These are phyloP conservation scores for Protaetia brevitarsis DNA, from an alignment of 1,140 invertebrate genomes.

Conservation along the genomic window DNA sequence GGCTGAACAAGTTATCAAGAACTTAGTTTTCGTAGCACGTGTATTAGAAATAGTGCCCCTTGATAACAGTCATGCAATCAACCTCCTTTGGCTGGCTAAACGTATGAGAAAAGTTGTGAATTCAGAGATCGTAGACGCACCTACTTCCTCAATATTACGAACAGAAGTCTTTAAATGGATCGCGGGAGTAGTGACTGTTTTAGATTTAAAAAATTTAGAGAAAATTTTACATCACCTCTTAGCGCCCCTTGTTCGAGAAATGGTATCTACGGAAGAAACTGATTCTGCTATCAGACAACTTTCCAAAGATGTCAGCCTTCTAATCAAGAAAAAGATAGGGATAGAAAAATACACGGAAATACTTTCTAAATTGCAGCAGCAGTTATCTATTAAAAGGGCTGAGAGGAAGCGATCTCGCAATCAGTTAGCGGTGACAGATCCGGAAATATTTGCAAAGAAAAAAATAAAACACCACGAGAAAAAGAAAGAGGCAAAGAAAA, in stretches of 20 bases:
- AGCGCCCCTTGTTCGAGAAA: conserved; percentile 66
- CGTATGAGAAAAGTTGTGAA: conserved; percentile 68
- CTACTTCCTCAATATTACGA: conserved; percentile 57
- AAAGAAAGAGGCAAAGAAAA: conserved; percentile 72
- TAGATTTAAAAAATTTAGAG: conserved; percentile 55
- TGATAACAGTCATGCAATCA: conserved; percentile 46
- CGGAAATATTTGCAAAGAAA: conserved; percentile 71
- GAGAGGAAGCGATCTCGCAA: conserved; percentile 63
- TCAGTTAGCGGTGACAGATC: conserved; percentile 70
- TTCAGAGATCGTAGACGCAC: conserved; percentile 64
- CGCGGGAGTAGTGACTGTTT: conserved; percentile 60
- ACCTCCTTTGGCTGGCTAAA: conserved; percentile 66
- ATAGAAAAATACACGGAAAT: conserved; percentile 61
- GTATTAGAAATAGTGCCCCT: conserved; percentile 55
- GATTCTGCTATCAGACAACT: conserved; percentile 56
- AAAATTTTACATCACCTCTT: conserved; percentile 58
- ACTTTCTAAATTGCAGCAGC: conserved; percentile 57
- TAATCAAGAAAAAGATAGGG: conserved; percentile 65
- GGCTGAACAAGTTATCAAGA: conserved; percentile 68
- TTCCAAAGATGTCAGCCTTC: conserved; percentile 63
- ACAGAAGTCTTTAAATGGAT: conserved; percentile 72
- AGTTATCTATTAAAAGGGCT: conserved; percentile 59
- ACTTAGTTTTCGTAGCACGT: conserved; percentile 67
- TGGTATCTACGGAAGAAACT: conserved; percentile 57
- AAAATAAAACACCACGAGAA: conserved; percentile 72